Conservation (phyloP, 2,797 vertebrate species). For the Fringilla coelebs region DNA sequence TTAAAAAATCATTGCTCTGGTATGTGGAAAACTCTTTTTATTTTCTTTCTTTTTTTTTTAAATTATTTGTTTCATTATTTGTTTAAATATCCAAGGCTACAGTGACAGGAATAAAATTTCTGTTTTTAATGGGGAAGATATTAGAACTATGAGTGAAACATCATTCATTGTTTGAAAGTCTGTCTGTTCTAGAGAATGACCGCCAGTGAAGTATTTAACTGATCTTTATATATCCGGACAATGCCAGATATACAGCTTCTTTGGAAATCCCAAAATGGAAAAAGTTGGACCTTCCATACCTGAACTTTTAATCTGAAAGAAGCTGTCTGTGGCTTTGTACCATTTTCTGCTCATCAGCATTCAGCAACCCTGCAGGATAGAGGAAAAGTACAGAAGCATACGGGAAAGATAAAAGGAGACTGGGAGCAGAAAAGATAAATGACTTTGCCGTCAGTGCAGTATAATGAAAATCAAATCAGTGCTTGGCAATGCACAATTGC, state of each 20-base stretch:
- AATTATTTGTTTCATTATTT: neutral
- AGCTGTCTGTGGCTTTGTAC: slow-evolving; percentile 8
- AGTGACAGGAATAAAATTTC: neutral
- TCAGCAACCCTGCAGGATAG: slow-evolving; percentile 32
- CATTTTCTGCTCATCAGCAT: slow-evolving; percentile 63
- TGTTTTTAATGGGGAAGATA: neutral
- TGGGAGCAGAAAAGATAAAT: slow-evolving; percentile 60
- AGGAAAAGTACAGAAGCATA: slow-evolving; percentile 49
- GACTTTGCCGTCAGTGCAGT: slow-evolving; percentile 33
- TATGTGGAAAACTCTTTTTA: neutral
- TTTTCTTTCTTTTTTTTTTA: neutral
- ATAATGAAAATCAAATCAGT: slow-evolving; percentile 68
- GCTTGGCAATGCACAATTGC: slow-evolving; percentile 25
- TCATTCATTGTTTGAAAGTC: slow-evolving; percentile 5
- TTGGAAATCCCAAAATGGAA: neutral
- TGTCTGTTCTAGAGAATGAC: neutral
- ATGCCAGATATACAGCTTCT: neutral
- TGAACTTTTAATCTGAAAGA: slow-evolving; percentile 37
- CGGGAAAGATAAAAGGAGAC: slow-evolving; percentile 62
- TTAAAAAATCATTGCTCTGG: neutral
- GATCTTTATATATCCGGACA: neutral
- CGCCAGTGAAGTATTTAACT: neutral
- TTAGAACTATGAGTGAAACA: neutral
- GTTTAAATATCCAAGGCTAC: neutral
- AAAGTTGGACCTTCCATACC: neutral